Conservation (phyloP, 2,113 vertebrate genomes). For the Rhegmatorhina hoffmannsi region DNA sequence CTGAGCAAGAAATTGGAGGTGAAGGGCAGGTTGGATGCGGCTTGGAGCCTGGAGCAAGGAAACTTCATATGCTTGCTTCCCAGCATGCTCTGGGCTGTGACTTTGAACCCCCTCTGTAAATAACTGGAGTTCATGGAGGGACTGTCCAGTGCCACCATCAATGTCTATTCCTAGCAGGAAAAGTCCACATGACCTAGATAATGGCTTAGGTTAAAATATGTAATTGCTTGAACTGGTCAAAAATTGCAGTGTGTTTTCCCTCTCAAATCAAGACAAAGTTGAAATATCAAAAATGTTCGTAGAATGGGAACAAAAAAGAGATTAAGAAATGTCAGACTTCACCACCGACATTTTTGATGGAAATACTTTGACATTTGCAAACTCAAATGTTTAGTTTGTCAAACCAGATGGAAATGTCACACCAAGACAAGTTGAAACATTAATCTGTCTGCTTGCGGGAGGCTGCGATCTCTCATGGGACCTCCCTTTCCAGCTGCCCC, state of each 20-base stretch:
- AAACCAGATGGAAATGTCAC: constrained; percentile 63
- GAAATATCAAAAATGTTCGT: constrained; percentile 47
- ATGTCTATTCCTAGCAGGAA: background rate
- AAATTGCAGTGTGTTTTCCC: background rate
- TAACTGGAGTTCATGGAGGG: background rate
- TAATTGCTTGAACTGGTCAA: background rate
- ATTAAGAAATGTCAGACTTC: constrained; percentile 61
- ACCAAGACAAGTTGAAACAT: constrained; percentile 4
- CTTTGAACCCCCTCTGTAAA: background rate
- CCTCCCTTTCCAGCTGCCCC: background rate
- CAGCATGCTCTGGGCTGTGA: background rate
- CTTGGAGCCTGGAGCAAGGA: background rate
- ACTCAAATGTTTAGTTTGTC: constrained; percentile 67
- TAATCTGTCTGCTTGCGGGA: background rate
- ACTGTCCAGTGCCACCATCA: background rate
- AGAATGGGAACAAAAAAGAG: constrained; percentile 32
- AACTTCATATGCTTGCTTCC: background rate
- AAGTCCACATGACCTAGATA: background rate
- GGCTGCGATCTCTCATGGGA: background rate
- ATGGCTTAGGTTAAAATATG: background rate
- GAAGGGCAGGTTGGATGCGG: background rate
- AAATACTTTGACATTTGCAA: constrained; percentile 65
- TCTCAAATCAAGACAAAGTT: constrained; percentile 39
- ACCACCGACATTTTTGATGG: constrained; percentile 38
- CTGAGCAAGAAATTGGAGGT: background rate